Base-by-base conservation (phyloP, 2,113 vertebrate species). In the human region DNA sequence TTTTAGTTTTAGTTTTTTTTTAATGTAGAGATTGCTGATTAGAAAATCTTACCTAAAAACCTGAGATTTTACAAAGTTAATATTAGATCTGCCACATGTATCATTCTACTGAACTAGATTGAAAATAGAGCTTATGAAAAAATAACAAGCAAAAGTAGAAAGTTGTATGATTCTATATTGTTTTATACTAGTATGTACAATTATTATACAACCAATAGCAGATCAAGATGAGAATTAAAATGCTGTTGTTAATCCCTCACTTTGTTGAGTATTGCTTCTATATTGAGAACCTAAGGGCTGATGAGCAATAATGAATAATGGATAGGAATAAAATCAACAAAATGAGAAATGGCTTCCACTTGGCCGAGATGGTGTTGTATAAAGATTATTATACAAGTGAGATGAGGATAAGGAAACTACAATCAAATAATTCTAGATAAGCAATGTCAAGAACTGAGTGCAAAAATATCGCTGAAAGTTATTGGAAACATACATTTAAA, bases 361-460 rank as follows among this genome's bases (percentile, higher is more conserved):
- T 78, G 79, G 78, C 22, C 89, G 48, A 72, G 52, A 76, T 23
- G 16, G 7, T 25, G 14, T 5, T 82, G 25, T 35, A 22, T 93
- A 57, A 76, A 11, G 45, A 40, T 52, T 78, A 57, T 72, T 78
- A 64, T 22, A 66, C 6, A 79, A 85, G 18, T n/a, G 32, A 81
- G 40, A 0, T 48, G 35, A 90, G 18, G 86, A 55, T 55, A 78
- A 82, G 66, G n/a, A 32, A 18, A 68, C 48, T 25, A 2, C 10
- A 66, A 55, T 59, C 35, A 66, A 55, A 45, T 91, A 55, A 81
- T 90, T 94, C 59, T 83, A 90, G 30, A 84, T 55, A 97, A 90
- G 40, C 18, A 50, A 4, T 16, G 32, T 75, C 45, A 75, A 59
- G 38, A 79, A 40, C 27, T 78, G 5, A 61, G 23, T 8, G 38